phyloP scores from a whole-genome alignment of 2,113 vertebrate species.

The Periophthalmodon schlosseri region DNA sequence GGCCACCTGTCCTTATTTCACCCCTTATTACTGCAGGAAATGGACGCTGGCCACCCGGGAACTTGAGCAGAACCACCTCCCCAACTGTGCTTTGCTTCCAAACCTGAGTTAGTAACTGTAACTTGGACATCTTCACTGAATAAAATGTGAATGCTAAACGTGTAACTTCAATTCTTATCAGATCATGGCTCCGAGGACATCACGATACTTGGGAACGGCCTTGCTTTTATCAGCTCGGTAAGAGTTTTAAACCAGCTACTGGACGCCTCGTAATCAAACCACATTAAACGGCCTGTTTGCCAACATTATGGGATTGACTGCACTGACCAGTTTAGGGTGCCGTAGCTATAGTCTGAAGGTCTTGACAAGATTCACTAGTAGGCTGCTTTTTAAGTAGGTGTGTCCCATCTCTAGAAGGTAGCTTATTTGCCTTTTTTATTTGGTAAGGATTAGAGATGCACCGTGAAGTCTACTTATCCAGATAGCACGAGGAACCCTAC shows the following conservation, averaged over 20 bases:
- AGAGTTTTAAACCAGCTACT: conserved; percentile 28
- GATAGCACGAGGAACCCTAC: no score
- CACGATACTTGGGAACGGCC: conserved; percentile 52
- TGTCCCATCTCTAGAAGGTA: not conserved
- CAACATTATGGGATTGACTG: not conserved
- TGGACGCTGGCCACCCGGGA: conserved; percentile 52
- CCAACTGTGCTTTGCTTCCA: conserved; percentile 71
- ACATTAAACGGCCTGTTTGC: no score
- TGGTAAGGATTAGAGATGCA: not conserved
- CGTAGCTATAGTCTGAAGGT: no score
- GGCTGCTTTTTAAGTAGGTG: not conserved
- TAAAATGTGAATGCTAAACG: not conserved
- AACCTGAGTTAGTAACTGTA: conserved; percentile 61
- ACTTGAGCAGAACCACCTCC: conserved; percentile 68
- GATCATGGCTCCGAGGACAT: conserved; percentile 61
- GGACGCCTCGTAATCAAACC: not conserved
- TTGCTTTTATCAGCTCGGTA: conserved; percentile 65
- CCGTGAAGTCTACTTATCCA: no score
- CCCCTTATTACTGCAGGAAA: conserved; percentile 53
- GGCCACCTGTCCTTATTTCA: not conserved
- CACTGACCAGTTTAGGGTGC: not conserved
- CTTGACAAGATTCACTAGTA: no score
- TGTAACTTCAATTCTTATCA: conserved; percentile 19
- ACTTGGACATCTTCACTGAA: accelerated
- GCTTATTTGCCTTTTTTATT: not conserved